Conservation (phyloP, 2,888 invertebrate species). For the Apodemia zela region DNA sequence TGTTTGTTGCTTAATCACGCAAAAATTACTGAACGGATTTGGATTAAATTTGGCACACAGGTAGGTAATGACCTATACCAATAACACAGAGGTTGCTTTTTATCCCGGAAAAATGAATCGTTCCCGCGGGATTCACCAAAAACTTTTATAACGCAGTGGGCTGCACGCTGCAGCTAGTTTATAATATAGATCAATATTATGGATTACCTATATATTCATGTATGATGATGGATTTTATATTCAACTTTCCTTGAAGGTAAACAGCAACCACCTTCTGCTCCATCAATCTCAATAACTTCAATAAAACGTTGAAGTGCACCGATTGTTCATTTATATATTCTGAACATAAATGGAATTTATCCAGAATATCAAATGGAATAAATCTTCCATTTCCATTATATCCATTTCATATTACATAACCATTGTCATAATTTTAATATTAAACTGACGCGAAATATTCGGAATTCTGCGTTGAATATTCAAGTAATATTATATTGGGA, state of each 20-base stretch:
- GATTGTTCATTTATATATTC: not conserved
- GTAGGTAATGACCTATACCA: too few species aligned
- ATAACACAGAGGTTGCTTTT: too few species aligned
- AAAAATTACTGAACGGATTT: too few species aligned
- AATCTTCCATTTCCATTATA: constrained; percentile 10
- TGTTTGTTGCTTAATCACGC: too few species aligned
- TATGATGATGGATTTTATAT: too few species aligned
- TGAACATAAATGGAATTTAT: constrained; percentile 8
- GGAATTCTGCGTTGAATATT: constrained; percentile 11
- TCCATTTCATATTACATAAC: constrained; percentile 12
- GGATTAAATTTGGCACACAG: too few species aligned
- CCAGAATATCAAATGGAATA: constrained; percentile 3
- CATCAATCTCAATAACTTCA: constrained; percentile 8
- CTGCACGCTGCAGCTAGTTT: too few species aligned
- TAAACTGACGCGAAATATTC: not conserved
- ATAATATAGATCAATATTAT: too few species aligned
- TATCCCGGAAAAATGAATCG: too few species aligned
- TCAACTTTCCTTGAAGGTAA: not conserved
- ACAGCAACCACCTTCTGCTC: not conserved
- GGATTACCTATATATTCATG: too few species aligned
- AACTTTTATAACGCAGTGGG: too few species aligned
- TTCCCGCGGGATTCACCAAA: too few species aligned
- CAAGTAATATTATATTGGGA: constrained; percentile 19
- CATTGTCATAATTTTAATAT: constrained; percentile 6
- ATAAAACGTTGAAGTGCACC: not conserved